Conservation (phyloP, 2,113 vertebrate species). For the Corapipo altera region DNA sequence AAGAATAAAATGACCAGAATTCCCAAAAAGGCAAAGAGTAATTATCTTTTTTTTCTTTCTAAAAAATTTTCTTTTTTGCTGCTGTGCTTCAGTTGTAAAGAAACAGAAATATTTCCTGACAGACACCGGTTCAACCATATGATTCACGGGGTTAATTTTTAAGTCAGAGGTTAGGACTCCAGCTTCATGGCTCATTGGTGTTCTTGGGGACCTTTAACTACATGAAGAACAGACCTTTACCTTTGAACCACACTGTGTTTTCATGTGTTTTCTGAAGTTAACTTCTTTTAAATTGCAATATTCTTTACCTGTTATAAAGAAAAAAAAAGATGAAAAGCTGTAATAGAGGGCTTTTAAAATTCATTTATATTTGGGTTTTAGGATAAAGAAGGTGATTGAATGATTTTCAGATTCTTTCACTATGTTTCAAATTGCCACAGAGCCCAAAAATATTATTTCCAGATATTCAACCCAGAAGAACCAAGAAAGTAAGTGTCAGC, state of each 20-base stretch:
- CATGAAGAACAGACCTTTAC: background rate
- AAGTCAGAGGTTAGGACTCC: constrained; percentile 9
- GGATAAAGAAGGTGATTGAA: background rate
- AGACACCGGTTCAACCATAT: background rate
- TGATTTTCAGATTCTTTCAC: background rate
- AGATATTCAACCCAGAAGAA: background rate
- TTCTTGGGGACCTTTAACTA: background rate
- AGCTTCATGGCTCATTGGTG: background rate
- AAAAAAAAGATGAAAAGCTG: background rate
- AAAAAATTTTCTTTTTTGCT: background rate
- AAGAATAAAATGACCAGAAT: constrained; percentile 43
- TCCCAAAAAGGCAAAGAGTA: background rate
- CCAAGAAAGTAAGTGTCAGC: background rate
- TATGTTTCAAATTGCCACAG: background rate
- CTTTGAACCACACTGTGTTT: background rate
- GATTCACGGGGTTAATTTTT: background rate
- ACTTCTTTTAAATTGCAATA: background rate
- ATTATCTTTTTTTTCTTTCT: background rate
- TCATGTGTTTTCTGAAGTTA: background rate
- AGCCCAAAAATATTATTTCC: background rate
- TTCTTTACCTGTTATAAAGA: background rate
- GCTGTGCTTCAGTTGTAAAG: background rate
- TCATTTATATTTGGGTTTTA: background rate
- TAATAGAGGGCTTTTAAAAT: background rate
- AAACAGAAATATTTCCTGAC: background rate